These are phyloP conservation scores for Aulostomus chinensis DNA, from an alignment of 2,797 vertebrate species.

Conservation along the genomic window DNA sequence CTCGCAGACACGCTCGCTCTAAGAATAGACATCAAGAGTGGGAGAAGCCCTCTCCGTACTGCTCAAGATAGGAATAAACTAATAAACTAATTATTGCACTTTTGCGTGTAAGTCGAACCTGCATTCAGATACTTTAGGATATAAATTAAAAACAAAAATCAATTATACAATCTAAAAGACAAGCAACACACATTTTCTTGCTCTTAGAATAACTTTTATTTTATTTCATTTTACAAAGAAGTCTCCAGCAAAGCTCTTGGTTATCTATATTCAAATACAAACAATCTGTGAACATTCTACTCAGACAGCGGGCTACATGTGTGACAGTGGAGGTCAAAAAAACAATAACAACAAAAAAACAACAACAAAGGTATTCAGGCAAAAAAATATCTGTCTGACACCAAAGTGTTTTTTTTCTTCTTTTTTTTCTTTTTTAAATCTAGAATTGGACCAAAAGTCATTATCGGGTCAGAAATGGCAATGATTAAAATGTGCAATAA, in stretches of 20 bases:
- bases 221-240: slow-evolving; percentile 76
- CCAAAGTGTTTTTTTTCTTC: slow-evolving; percentile 8
- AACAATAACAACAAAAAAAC: too few relatives aligned
- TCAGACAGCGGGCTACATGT: slow-evolving; percentile 52
- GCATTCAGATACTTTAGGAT: neutral
- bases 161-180: neutral
- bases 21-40: slow-evolving; percentile 54
- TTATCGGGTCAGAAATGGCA: slow-evolving; percentile 42
- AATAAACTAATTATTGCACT: too few relatives aligned
- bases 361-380: slow-evolving; percentile 23
- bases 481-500: slow-evolving; percentile 56
- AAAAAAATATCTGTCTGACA: slow-evolving; percentile 33
- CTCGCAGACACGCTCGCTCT: slow-evolving; percentile 34
- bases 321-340: slow-evolving; percentile 38
- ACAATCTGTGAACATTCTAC: slow-evolving; percentile 59
- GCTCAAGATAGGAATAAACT: too few relatives aligned
- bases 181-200: slow-evolving; percentile 7
- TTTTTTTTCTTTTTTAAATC: too few relatives aligned
- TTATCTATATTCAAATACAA: slow-evolving; percentile 69
- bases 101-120: too few relatives aligned
- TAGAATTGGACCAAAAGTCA: slow-evolving; percentile 37
- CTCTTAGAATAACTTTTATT: slow-evolving; percentile 76
- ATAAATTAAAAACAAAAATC: neutral
- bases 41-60: too few relatives aligned
- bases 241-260: slow-evolving; percentile 58